Percentiles rank a stretch among this genome's conserved stretches.
phyloP scores from a whole-genome alignment of 2,888 invertebrate genomes.

The Caenorhabditis zanzibari region DNA sequence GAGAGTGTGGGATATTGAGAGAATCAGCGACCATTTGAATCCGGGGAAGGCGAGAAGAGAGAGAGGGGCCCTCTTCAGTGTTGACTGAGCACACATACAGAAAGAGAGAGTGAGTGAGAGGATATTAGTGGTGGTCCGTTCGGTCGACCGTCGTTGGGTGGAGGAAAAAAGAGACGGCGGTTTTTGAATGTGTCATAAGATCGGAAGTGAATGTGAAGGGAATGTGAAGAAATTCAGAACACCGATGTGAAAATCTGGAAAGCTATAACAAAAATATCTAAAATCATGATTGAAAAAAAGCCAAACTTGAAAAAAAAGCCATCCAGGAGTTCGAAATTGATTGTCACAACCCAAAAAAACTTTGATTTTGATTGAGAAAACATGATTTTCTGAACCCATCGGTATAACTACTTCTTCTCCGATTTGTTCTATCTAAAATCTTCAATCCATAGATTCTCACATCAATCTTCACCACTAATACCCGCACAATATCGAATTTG shows the following conservation, averaged over 20 bases:
- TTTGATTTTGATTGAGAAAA: no score
- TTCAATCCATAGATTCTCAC: background rate
- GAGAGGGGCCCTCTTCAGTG: slow-evolving; percentile 5
- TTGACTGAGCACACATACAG: slow-evolving; percentile 64
- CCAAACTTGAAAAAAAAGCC: no score
- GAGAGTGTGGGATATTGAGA: slow-evolving; percentile 19
- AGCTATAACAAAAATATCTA: no score
- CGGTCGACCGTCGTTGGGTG: no score
- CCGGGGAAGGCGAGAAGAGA: slow-evolving; percentile 18
- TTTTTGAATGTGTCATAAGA: slow-evolving; percentile 1
- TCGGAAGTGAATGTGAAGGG: background rate
- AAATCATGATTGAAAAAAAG: no score
- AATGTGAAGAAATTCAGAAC: background rate
- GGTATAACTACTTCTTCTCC: no score
- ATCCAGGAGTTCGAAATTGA: no score
- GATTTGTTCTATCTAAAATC: background rate
- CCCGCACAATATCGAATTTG: no score
- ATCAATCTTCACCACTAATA: no score
- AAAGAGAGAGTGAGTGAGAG: background rate
- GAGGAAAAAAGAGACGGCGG: slow-evolving; percentile 11
- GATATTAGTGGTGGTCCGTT: slow-evolving; percentile 24
- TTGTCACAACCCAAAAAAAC: no score
- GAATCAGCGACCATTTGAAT: slow-evolving; percentile 51
- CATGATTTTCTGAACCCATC: no score
- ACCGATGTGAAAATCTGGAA: background rate